Percentiles rank a stretch among this genome's conserved stretches.
These are phyloP conservation scores for Pristionchus exspectatus DNA, from an alignment of 2,888 invertebrate species.

Conservation along the genomic window DNA sequence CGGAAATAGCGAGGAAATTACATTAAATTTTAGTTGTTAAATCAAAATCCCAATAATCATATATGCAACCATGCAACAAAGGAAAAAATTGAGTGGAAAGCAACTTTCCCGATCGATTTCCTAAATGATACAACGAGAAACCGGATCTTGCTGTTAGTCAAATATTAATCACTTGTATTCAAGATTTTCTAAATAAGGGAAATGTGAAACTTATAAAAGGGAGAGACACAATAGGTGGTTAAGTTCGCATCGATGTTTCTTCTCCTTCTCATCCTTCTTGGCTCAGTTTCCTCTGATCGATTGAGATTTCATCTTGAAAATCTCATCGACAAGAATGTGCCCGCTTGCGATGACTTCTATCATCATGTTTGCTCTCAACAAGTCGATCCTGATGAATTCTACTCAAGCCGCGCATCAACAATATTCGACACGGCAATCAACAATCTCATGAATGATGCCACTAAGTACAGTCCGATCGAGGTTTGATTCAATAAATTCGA, in stretches of 20 bases:
- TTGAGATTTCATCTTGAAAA: background rate
- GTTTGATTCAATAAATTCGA: background rate
- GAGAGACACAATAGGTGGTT: background rate
- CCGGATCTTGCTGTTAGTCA: too few species aligned
- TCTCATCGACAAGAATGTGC: background rate
- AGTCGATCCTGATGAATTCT: slow-evolving; percentile 12
- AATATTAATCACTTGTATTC: too few species aligned
- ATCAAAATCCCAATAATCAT: too few species aligned
- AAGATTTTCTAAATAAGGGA: too few species aligned
- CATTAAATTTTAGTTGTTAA: too few species aligned
- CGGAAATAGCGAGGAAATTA: too few species aligned
- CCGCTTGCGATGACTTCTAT: slow-evolving; percentile 6
- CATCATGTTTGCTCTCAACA: slow-evolving; percentile 9
- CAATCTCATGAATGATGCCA: background rate
- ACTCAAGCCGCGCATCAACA: background rate
- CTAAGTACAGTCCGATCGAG: background rate
- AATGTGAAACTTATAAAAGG: background rate
- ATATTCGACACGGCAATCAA: background rate
- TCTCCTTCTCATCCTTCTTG: background rate
- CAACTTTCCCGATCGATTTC: too few species aligned
- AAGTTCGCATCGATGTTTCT: background rate
- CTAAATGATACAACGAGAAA: too few species aligned
- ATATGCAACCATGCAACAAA: too few species aligned
- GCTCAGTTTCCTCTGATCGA: background rate
- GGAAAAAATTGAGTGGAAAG: too few species aligned